Evolutionary conservation across 2,888 invertebrate genomes (phyloP).

Genomic region (Nesidiocoris tenuis): DNA sequence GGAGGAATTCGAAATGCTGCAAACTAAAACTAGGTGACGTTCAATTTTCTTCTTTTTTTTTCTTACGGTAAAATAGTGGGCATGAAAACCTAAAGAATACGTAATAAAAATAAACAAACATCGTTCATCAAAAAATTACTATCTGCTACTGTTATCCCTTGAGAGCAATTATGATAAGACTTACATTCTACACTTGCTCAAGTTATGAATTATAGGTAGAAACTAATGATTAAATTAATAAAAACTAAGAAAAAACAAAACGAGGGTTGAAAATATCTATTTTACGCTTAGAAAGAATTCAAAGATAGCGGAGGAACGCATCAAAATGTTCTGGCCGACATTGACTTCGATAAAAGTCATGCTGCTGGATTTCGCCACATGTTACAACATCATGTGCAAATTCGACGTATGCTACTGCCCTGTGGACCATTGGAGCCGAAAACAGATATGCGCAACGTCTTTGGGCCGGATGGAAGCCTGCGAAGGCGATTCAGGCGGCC

Average conservation of each 20-base stretch:
- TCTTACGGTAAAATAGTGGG: too few species aligned
- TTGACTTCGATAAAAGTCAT: background rate
- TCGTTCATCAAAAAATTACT: too few species aligned
- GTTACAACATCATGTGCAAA: conserved; percentile 28
- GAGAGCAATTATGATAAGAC: too few species aligned
- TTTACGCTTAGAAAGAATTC: background rate
- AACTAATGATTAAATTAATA: too few species aligned
- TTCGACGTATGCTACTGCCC: conserved; percentile 10
- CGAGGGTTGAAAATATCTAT: too few species aligned
- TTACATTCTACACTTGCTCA: too few species aligned
- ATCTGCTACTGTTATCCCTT: too few species aligned
- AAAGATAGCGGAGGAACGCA: background rate
- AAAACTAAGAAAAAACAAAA: too few species aligned
- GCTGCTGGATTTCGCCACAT: conserved; percentile 17
- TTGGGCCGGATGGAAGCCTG: conserved; percentile 23
- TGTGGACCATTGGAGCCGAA: conserved; percentile 25
- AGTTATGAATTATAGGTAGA: too few species aligned
- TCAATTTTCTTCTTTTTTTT: too few species aligned
- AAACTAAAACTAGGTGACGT: background rate
- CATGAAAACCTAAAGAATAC: too few species aligned
- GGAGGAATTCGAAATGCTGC: background rate
- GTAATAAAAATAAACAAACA: too few species aligned
- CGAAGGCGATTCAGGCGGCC: conserved; percentile 30
- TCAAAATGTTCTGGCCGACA: background rate
- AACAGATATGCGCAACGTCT: conserved; percentile 13